These are phyloP conservation scores for Onychomys arenicola DNA, from an alignment of 2,797 vertebrate species.

Conservation along the genomic window DNA sequence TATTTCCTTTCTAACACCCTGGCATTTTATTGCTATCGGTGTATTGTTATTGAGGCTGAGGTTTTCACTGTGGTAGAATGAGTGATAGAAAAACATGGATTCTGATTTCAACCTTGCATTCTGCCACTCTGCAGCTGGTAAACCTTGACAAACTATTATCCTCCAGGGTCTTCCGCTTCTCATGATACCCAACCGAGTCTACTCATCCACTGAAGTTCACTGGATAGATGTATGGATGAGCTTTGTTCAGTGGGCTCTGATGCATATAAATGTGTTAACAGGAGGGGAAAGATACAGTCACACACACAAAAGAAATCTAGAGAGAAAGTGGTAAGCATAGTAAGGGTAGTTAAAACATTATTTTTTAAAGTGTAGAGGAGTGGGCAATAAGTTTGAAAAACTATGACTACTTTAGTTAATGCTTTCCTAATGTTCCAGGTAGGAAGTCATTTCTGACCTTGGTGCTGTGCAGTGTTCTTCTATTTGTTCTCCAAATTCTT, in stretches of 20 bases:
- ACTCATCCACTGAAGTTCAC: neutral
- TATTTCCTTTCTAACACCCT: conserved; percentile 63
- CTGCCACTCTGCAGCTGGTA: neutral
- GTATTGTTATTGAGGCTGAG: neutral
- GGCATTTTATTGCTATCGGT: conserved; percentile 47
- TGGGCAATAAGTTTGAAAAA: neutral
- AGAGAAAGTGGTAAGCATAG: neutral
- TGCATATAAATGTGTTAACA: neutral
- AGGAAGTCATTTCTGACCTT: neutral
- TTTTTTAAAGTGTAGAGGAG: neutral
- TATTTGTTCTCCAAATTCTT: conserved; percentile 22
- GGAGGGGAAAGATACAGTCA: neutral
- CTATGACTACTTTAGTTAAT: neutral
- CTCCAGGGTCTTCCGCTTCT: neutral
- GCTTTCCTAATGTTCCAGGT: neutral
- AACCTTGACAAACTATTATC: neutral
- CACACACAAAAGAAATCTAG: neutral
- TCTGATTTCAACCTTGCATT: neutral
- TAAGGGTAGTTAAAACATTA: neutral
- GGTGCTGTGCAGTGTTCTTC: neutral
- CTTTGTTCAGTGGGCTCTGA: neutral
- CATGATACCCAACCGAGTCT: neutral
- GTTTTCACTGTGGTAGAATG: neutral
- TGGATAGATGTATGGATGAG: neutral
- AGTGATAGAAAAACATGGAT: neutral